phyloP scores from a whole-genome alignment of 1,140 invertebrate genomes.

The Sycophaga agraensis region DNA sequence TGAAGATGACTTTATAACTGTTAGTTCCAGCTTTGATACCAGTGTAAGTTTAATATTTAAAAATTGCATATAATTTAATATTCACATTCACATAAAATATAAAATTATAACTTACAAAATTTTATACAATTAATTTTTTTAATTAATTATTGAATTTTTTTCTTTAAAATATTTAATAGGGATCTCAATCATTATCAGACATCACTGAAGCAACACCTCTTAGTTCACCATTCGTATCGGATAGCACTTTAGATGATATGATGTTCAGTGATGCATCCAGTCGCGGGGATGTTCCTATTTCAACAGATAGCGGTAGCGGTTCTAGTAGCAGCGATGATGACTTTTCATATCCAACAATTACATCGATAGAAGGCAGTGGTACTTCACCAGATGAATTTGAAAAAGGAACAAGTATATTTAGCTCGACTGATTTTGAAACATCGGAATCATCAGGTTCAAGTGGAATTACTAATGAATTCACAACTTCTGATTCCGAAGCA shows the following conservation, averaged over 20 bases:
- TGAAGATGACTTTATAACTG: constrained; percentile 51
- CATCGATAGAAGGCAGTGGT: constrained; percentile 46
- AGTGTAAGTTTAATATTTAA: constrained; percentile 33
- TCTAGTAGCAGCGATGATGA: constrained; percentile 31
- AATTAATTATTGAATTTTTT: background rate
- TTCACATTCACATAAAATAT: background rate
- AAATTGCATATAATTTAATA: background rate
- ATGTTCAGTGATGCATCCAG: constrained; percentile 65
- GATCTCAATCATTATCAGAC: constrained; percentile 16
- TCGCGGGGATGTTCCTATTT: constrained; percentile 45
- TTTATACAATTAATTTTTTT: background rate
- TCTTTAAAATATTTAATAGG: constrained; percentile 14
- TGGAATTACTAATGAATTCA: constrained; percentile 17
- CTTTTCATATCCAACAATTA: constrained; percentile 14
- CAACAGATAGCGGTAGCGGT: constrained; percentile 36
- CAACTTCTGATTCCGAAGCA: constrained; percentile 16
- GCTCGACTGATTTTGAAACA: constrained; percentile 7
- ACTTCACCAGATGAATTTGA: constrained; percentile 35
- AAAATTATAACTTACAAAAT: too few species aligned
- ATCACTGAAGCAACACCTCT: constrained; percentile 40
- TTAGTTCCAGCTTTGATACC: constrained; percentile 34
- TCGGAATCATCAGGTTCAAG: constrained; percentile 17
- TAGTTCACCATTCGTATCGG: constrained; percentile 36
- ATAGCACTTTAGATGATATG: constrained; percentile 52
- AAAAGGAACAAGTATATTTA: constrained; percentile 12